Evolutionary conservation across 2,797 vertebrate species (phyloP).

Genomic region (Erpetoichthys calabaricus): DNA sequence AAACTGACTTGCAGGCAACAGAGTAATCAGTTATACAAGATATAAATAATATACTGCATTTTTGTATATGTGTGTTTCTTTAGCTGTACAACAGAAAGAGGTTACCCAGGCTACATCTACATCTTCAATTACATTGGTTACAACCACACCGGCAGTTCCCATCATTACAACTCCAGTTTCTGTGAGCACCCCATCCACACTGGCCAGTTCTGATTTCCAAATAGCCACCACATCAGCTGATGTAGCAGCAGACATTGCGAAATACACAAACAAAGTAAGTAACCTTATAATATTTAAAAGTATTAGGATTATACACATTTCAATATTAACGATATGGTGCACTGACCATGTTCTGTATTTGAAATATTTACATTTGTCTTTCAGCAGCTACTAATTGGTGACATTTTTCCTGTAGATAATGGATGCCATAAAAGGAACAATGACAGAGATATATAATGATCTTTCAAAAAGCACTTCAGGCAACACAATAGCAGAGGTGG

Average conservation of each 20-base stretch:
- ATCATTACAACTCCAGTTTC: slow-evolving; percentile 57
- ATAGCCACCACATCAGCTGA: slow-evolving; percentile 86
- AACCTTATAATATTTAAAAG: not conserved
- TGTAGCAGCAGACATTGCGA: slow-evolving; percentile 90
- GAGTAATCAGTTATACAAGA: not conserved
- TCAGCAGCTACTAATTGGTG: not conserved
- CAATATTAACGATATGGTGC: not conserved
- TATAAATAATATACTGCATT: not conserved
- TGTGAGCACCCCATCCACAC: slow-evolving; percentile 46
- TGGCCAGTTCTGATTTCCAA: slow-evolving; percentile 61
- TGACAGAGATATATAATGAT: slow-evolving; percentile 97
- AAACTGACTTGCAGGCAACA: too few species aligned
- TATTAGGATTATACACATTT: not conserved
- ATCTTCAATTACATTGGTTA: slow-evolving; percentile 77
- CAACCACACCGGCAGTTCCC: slow-evolving; percentile 69
- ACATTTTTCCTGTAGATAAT: slow-evolving; percentile 64
- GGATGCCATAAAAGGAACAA: slow-evolving; percentile 95
- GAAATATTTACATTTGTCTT: too few species aligned
- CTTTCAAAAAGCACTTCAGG: slow-evolving; percentile 90
- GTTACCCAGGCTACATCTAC: slow-evolving; percentile 67
- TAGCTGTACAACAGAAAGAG: slow-evolving; percentile 83
- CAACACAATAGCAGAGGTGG: slow-evolving; percentile 89
- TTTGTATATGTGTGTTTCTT: not conserved
- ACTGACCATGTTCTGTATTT: not conserved
- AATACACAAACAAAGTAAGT: slow-evolving; percentile 92